Percentiles rank a stretch among this genome's conserved stretches.
These are phyloP conservation scores for Eristalis arbustorum DNA, from an alignment of 2,888 invertebrate genomes.

Conservation along the genomic window DNA sequence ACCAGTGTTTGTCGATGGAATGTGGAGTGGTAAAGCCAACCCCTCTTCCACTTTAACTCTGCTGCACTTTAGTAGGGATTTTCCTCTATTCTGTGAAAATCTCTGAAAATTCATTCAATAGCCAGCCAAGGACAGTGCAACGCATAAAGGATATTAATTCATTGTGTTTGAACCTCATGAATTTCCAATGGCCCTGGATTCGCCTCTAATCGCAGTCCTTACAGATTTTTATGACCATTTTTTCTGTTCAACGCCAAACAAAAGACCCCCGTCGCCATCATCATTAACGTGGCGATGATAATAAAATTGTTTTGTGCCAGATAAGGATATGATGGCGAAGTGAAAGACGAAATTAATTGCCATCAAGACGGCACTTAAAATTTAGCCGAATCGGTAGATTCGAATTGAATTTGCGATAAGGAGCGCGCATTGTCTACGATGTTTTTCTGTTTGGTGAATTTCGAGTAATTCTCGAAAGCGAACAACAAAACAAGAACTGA, in stretches of 20 bases:
- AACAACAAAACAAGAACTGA: background rate
- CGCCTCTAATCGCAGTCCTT: slow-evolving; percentile 17
- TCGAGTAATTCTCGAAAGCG: background rate
- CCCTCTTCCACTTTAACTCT: background rate
- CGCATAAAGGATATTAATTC: slow-evolving; percentile 37
- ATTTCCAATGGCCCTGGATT: slow-evolving; percentile 26
- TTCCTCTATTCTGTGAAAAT: background rate
- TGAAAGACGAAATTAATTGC: slow-evolving; percentile 32
- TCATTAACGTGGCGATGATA: slow-evolving; percentile 46
- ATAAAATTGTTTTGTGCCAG: slow-evolving; percentile 74
- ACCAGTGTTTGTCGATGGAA: slow-evolving; percentile 7
- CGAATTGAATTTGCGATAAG: background rate
- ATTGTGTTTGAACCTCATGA: slow-evolving; percentile 8
- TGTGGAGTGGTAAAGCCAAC: background rate
- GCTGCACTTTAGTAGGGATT: background rate
- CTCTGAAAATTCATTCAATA: slow-evolving; percentile 16
- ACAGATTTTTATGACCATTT: slow-evolving; percentile 27
- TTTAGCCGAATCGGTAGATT: slow-evolving; percentile 23
- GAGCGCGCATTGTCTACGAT: background rate
- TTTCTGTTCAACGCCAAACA: slow-evolving; percentile 16
- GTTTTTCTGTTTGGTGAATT: background rate
- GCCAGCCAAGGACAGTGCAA: background rate
- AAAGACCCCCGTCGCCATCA: background rate
- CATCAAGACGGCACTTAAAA: slow-evolving; percentile 18
- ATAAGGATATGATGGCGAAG: slow-evolving; percentile 72